These are phyloP conservation scores for Saxicola maurus DNA, from an alignment of 2,797 vertebrate genomes.

Conservation along the genomic window DNA sequence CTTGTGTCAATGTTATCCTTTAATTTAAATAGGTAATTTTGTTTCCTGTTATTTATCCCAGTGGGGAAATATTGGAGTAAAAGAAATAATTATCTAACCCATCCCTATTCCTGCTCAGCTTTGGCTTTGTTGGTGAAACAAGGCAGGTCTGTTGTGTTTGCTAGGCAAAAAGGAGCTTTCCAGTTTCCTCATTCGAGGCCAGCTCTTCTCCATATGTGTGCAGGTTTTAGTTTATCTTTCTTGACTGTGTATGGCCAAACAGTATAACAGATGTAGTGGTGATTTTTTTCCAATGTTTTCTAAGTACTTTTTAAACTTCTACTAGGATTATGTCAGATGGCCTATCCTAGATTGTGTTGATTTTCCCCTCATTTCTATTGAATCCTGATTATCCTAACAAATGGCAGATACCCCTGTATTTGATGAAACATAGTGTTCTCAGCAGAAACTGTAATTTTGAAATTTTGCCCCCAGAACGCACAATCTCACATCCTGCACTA, in stretches of 20 bases:
- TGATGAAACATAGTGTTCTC: background rate
- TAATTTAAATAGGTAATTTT: background rate
- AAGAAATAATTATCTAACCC: background rate
- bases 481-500: accelerated
- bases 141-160: background rate
- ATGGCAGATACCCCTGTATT: background rate
- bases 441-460: background rate
- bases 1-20: background rate
- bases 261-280: background rate
- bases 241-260: background rate
- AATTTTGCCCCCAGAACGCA: accelerated
- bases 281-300: background rate
- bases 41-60: background rate
- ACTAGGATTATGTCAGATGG: background rate
- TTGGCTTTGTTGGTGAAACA: background rate
- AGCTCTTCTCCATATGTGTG: background rate
- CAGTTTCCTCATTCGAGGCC: background rate
- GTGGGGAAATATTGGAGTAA: background rate
- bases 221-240: background rate
- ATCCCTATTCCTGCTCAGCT: background rate
- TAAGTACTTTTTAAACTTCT: background rate
- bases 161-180: background rate
- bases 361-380: accelerated
- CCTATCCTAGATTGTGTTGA: background rate
- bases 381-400: background rate